A percentile compares a stretch with the other conserved stretches of the same genome.
These are phyloP conservation scores for Furcula furcula DNA, from an alignment of 2,888 invertebrate species.

Conservation along the genomic window DNA sequence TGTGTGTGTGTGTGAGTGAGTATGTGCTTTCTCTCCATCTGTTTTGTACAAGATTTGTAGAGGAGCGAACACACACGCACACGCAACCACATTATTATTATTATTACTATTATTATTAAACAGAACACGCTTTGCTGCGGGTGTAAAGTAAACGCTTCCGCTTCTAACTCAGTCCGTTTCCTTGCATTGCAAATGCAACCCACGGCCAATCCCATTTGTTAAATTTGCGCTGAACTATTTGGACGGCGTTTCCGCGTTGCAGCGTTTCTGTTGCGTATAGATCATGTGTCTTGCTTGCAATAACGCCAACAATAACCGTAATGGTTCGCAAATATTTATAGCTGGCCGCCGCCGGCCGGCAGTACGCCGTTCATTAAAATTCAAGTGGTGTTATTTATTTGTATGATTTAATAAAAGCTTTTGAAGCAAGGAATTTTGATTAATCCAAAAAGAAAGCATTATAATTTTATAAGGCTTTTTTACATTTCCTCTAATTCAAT, in stretches of 20 bases:
- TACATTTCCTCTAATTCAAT: background rate
- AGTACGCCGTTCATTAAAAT: slow-evolving; percentile 18
- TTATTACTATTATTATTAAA: too few species aligned
- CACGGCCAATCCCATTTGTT: slow-evolving; percentile 71
- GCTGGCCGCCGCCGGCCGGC: slow-evolving; percentile 10
- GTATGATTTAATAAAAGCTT: slow-evolving; percentile 10
- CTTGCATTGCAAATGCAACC: slow-evolving; percentile 50
- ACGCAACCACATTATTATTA: too few species aligned
- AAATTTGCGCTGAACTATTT: slow-evolving; percentile 72
- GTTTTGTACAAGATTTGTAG: too few species aligned
- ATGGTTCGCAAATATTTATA: slow-evolving; percentile 33
- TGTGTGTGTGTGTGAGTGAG: too few species aligned
- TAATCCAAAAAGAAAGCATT: too few species aligned
- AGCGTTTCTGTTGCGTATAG: slow-evolving; percentile 29
- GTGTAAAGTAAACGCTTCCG: background rate
- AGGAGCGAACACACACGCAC: too few species aligned
- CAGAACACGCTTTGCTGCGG: too few species aligned
- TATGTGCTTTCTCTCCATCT: too few species aligned
- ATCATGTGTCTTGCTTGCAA: slow-evolving; percentile 33
- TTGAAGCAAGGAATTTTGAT: background rate
- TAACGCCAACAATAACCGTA: slow-evolving; percentile 28
- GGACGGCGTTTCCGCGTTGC: slow-evolving; percentile 40
- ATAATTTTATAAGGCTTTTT: too few species aligned
- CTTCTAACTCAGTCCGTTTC: slow-evolving; percentile 37
- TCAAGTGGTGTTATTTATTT: slow-evolving; percentile 21